phyloP scores from a whole-genome alignment of 2,797 vertebrate genomes.

The Podarcis siculus region DNA sequence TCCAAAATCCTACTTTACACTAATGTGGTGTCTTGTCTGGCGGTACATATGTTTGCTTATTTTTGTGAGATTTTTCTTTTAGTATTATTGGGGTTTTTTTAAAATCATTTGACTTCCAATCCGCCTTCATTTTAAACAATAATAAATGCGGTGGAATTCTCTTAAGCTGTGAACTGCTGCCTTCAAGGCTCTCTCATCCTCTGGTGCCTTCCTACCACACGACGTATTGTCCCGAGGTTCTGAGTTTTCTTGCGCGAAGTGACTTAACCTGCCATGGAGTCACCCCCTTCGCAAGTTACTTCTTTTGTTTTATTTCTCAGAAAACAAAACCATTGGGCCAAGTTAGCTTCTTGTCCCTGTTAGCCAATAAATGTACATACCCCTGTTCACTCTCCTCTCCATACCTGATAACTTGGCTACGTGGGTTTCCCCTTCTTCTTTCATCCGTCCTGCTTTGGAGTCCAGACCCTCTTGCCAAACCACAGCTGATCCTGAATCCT shows the following conservation, averaged over 20 bases:
- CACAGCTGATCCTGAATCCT: background rate
- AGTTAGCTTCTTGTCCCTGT: background rate
- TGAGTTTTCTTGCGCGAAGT: background rate
- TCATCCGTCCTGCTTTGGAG: slow-evolving; percentile 13
- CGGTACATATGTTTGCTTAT: background rate
- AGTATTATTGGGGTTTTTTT: background rate
- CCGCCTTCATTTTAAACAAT: background rate
- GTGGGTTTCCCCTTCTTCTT: slow-evolving; percentile 22
- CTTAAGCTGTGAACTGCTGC: too few relatives aligned
- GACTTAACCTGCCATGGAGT: background rate
- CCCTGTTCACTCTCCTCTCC: background rate
- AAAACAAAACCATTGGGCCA: background rate
- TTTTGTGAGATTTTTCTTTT: background rate
- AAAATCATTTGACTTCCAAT: background rate
- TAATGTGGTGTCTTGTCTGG: background rate
- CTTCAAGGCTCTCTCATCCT: background rate
- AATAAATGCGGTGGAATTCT: background rate
- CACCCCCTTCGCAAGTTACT: too few relatives aligned
- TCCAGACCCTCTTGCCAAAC: background rate
- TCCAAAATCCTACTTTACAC: too few relatives aligned
- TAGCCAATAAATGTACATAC: too few relatives aligned
- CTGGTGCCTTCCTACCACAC: too few relatives aligned
- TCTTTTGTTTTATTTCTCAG: background rate
- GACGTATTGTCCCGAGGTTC: background rate
- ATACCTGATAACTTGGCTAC: slow-evolving; percentile 30